Base-by-base conservation (phyloP, 2,113 vertebrate genomes). In the Climacteris rufus region DNA sequence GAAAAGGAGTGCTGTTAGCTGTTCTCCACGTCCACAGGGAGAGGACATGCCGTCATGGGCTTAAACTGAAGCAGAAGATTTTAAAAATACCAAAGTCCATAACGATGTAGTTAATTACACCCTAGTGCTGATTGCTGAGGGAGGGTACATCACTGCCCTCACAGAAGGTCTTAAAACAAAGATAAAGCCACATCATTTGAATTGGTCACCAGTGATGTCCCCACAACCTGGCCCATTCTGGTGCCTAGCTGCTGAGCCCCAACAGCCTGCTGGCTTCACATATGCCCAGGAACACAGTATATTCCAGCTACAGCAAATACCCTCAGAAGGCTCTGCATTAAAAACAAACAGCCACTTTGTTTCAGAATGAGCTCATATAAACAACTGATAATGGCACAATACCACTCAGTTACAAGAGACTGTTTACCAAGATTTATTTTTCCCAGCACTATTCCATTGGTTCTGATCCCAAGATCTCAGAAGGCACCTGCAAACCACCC, bases 281-380 rank as follows among this genome's bases (percentile, higher is more conserved):
- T 1, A 4, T 49, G n/a, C n/a, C 57, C 70, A 82, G 72, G 69
- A 89, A 33, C 10, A 6, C 27, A 37, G 18, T 9, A 3, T 33
- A 63, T 47, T 83, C 42, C 89, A 87, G 64, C 50, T 23, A 71
- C 56, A 76, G 44, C 80, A 81, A 74, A 60, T 7, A 1, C 39
- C 52, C 76, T 93, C 63, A 18, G 66, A 83, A 92, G 72, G 45
- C 82, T 33, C 18, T 1, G 10, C 2, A 64, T 66, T 64, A 60
- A 90, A 94, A 93, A 69, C 44, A 91, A 87, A 71, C 71, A 94
- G 63, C 18, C 71, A 45, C 39, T 93, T 50, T 13, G 35, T 75
- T 80, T 94, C 80, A 81, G 50, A 94, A 83, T 83, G 86, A 95
- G 83, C 68, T 95, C 91, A 83, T 74, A 59, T 63, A 86, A 94